Conservation (phyloP, 2,797 vertebrate species). For the Gymnocypris eckloni region DNA sequence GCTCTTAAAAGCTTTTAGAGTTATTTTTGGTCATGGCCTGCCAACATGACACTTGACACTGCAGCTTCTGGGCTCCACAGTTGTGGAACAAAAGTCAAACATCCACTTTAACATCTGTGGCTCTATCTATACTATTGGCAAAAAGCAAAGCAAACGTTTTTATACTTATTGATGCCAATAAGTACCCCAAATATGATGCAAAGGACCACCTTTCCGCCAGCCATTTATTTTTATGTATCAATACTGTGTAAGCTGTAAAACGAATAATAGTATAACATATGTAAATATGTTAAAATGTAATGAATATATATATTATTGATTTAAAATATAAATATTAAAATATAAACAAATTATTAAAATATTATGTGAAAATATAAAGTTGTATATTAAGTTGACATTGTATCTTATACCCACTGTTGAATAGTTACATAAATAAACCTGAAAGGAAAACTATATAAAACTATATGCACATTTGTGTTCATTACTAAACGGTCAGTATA, state of each 20-base stretch:
- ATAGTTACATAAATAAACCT: background rate
- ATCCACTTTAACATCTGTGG: constrained; percentile 43
- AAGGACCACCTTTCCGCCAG: background rate
- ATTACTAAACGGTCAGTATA: background rate
- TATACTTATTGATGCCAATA: background rate
- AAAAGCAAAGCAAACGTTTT: background rate
- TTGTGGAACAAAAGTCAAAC: constrained; percentile 34
- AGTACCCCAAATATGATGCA: background rate
- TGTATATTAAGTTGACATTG: too few species aligned
- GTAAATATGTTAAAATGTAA: background rate
- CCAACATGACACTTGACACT: constrained; percentile 44
- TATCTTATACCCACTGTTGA: background rate
- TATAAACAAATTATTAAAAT: background rate
- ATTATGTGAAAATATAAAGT: background rate
- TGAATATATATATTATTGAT: too few species aligned
- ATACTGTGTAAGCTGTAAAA: background rate
- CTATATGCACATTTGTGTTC: background rate
- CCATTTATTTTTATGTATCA: background rate
- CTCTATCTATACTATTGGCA: background rate
- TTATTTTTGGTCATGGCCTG: constrained; percentile 53
- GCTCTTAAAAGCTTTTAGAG: constrained; percentile 59
- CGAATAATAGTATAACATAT: background rate
- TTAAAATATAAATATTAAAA: background rate
- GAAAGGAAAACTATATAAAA: background rate
- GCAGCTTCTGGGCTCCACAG: constrained; percentile 20